phyloP scores from a whole-genome alignment of 2,888 invertebrate species.

The Taenaris catops region DNA sequence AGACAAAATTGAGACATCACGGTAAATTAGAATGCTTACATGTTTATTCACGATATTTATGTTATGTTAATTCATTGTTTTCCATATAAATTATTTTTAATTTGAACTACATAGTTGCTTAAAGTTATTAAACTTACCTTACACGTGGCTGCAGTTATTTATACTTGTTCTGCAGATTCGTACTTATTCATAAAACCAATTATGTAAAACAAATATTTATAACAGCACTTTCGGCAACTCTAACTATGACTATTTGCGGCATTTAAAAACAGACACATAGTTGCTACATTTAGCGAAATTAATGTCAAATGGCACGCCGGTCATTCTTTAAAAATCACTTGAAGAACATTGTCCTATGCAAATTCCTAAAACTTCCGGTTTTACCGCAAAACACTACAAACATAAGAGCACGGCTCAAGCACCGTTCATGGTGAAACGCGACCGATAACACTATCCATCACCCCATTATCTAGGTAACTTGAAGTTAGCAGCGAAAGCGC shows the following conservation, averaged over 20 bases:
- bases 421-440: conserved; percentile 62
- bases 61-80: no score
- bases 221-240: conserved; percentile 18
- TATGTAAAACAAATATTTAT: conserved; percentile 1
- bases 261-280: conserved; percentile 22
- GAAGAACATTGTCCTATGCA: conserved; percentile 24
- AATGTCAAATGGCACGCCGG: conserved; percentile 48
- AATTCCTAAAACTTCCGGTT: conserved; percentile 37
- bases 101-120: no score
- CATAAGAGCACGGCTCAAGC: conserved; percentile 54
- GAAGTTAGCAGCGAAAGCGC: conserved; percentile 68
- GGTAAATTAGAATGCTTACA: no score
- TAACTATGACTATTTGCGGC: conserved; percentile 25
- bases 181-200: neutral
- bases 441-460: conserved; percentile 78
- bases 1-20: no score
- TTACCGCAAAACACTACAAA: conserved; percentile 49
- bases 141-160: conserved; percentile 3
- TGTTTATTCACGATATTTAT: no score
- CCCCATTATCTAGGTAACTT: conserved; percentile 67
- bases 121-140: conserved; percentile 4
- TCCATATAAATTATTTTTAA: no score
- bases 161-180: conserved; percentile 2
- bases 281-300: conserved; percentile 31
- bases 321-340: conserved; percentile 31